Base-by-base conservation (phyloP, 2,888 invertebrate genomes). In the Eristalis intricaria region DNA sequence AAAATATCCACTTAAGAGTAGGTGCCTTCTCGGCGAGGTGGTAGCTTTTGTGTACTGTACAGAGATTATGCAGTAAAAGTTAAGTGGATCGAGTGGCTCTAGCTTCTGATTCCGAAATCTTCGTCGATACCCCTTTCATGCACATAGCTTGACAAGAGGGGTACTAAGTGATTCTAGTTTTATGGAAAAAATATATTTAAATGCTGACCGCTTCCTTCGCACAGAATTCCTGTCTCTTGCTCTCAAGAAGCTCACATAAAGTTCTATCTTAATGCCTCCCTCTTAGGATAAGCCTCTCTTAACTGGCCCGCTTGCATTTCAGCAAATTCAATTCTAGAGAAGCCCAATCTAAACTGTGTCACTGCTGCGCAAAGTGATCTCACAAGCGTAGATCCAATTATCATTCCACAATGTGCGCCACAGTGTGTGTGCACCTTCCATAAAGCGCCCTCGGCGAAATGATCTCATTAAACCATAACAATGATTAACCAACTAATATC, bases 401-500 rank as follows among this genome's bases (percentile, higher is more conserved):
- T 83, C 70, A 56, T 78, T 71, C 70, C 74, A 73, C 56, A 23
- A 50, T n/a, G n/a, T n/a, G 5, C 11, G 56, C 26, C 65, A 32
- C 32, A 5, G 32, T 8, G 32, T 32, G 38, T n/a, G 56, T 22
- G 10, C 23, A 10, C 40, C 63, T 35, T 50, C 79, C 40, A 73
- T 79, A 50, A 70, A 73, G 61, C 32, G 29, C 61, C 38, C 40
- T 19, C 68, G 23, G 66, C 63, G 43, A 50, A 74, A 64, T 68
- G n/a, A 77, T 69, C 82, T 79, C 83, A 81, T 83, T 76, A 78
- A 86, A 79, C 71, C 69, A 85, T 77, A 81, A 84, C 84, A 85
- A 85, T 87, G 86, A 83, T 87, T 87, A 73, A 79, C 83, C 83
- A 87, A 87, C 86, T 83, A 68, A 85, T 81, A 76, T 19, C 43